These are phyloP conservation scores for Tragelaphus eurycerus DNA, from an alignment of 2,797 vertebrate genomes.

Conservation along the genomic window DNA sequence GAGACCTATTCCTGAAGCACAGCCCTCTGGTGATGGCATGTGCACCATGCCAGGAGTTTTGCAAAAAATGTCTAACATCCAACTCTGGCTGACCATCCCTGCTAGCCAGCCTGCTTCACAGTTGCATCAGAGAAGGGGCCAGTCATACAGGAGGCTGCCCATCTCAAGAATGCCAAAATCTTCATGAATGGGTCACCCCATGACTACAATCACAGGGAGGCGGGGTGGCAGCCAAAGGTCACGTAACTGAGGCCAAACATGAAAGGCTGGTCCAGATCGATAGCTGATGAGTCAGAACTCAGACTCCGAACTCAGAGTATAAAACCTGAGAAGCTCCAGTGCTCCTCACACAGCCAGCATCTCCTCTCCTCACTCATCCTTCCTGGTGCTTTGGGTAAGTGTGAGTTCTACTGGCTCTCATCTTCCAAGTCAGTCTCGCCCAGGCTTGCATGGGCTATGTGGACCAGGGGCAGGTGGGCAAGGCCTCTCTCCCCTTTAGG, in stretches of 20 bases:
- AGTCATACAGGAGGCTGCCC: slow-evolving; percentile 34
- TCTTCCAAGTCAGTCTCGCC: not conserved
- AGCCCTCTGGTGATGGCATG: not conserved
- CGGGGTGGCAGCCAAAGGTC: slow-evolving; percentile 53
- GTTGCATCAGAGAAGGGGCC: slow-evolving; percentile 66
- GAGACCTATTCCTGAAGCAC: not conserved
- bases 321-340: slow-evolving; percentile 25
- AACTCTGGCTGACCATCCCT: not conserved
- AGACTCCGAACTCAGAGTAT: not conserved
- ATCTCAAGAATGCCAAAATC: slow-evolving; percentile 73
- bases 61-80: slow-evolving; percentile 54
- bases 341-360: slow-evolving; percentile 50
- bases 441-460: not conserved
- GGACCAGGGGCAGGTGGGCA: not conserved
- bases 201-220: slow-evolving; percentile 62
- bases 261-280: slow-evolving; percentile 30
- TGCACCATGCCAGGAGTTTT: not conserved
- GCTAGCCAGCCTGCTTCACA: not conserved
- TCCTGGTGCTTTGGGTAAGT: slow-evolving; percentile 68
- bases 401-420: not conserved
- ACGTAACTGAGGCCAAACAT: slow-evolving; percentile 39
- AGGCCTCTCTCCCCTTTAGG: not conserved
- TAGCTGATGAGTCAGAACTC: slow-evolving; percentile 66
- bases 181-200: slow-evolving; percentile 55
- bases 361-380: slow-evolving; percentile 54